Conservation (phyloP, 1,140 invertebrate species). For the Melanaphis sacchari region DNA sequence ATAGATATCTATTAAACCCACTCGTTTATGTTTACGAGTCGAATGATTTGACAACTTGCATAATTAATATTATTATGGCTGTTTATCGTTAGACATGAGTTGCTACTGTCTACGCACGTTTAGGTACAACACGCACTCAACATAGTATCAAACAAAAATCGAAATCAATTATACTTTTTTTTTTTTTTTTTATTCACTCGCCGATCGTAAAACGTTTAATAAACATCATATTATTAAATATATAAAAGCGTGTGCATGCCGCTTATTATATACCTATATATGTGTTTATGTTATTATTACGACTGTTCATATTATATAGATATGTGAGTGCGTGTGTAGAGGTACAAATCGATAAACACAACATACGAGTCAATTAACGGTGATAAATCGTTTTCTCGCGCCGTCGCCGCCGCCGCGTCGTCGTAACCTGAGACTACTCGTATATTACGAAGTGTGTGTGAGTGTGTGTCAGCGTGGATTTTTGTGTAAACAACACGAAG, state of each 20-base stretch:
- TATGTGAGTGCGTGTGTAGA: not conserved
- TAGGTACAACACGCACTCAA: not conserved
- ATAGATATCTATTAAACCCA: not conserved
- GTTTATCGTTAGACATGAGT: not conserved
- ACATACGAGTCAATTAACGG: slow-evolving; percentile 40
- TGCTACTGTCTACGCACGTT: not conserved
- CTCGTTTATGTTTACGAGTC: not conserved
- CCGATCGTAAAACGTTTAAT: not conserved
- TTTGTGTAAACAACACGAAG: not conserved
- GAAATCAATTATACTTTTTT: slow-evolving; percentile 7
- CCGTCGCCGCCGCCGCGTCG: not conserved
- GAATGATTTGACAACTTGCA: not conserved
- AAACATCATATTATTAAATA: not conserved
- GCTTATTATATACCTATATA: not conserved
- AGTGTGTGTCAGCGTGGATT: not conserved
- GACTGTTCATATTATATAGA: not conserved
- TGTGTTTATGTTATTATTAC: not conserved
- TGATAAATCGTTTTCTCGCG: slow-evolving; percentile 44
- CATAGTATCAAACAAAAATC: not conserved
- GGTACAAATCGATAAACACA: slow-evolving; percentile 25
- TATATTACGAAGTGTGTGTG: not conserved
- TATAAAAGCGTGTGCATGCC: not conserved
- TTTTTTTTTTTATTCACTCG: not conserved
- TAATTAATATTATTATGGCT: not conserved
- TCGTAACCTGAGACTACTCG: not conserved